phyloP scores from a whole-genome alignment of 2,797 vertebrate genomes.

The Cephalopachus bancanus region DNA sequence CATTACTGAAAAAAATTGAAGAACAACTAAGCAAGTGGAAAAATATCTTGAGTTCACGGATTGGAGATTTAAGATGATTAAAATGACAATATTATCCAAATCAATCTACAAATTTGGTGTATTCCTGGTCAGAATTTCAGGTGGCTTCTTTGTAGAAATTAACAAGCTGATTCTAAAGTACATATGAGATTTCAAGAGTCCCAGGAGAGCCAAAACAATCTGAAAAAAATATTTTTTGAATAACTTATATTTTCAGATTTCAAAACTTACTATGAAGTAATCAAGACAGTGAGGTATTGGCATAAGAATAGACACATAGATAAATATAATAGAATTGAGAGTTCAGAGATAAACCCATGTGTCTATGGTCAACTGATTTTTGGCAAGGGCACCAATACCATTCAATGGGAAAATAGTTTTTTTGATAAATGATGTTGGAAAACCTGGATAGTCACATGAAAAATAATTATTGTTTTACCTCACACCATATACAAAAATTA shows the following conservation, averaged over 20 bases:
- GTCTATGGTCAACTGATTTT: not conserved
- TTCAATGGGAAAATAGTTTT: not conserved
- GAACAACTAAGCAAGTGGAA: not conserved
- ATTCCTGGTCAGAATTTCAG: not conserved
- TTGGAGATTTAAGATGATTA: constrained; percentile 1
- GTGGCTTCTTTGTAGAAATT: not conserved
- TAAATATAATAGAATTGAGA: not conserved
- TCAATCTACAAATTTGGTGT: not conserved
- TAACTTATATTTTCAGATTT: not conserved
- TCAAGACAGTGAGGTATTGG: not conserved
- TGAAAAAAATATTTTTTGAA: not conserved
- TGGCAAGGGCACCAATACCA: not conserved
- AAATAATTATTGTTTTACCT: not conserved
- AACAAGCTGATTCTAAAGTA: constrained; percentile 15
- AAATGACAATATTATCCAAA: not conserved
- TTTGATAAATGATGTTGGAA: not conserved
- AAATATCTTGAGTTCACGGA: not conserved
- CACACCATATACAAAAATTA: not conserved
- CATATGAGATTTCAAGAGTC: not conserved
- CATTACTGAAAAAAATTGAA: not conserved
- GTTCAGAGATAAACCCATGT: not conserved
- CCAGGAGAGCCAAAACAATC: not conserved
- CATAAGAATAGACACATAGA: not conserved
- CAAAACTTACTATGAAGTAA: constrained; percentile 21
- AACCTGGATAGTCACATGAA: not conserved